Evolutionary conservation across 2,888 invertebrate species (phyloP), one percentile per base, ranked within the genome.

Genomic region (Penaeus monodon): DNA sequence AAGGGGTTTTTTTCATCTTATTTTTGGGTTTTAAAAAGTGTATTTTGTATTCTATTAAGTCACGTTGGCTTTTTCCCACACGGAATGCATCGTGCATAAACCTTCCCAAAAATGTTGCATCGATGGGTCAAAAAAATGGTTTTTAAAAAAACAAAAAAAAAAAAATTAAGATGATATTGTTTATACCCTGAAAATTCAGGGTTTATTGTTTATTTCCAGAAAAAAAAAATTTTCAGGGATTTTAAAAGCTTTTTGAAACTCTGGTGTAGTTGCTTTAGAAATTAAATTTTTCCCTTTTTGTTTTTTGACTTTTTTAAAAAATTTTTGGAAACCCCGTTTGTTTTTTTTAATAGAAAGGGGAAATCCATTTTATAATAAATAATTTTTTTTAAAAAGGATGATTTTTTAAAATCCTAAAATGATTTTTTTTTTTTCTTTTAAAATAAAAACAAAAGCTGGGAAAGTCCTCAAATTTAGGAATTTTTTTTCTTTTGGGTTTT

Each of bases 191-290:
- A 65, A 79, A 85, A 85, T 85, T 85, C 85, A 85, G 85, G 85
- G 80, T 85, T 85, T 80, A 85, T 79, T 80, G 85, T n/a, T 85
- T 70, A 85, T 79, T 84, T 85, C 57, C 57, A 57, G 80, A 85
- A 73, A 38, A n/a, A 57, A 80, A 85, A 44, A 80, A 80, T 85
- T 68, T 74, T 70, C n/a, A 80, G 74, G 85, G 80, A 85, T 85
- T 85, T 85, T 80, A 78, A 85, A 85, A 80, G 85, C 85, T n/a
- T n/a, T n/a, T 85, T 85, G 74, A 80, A 78, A 64, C 68, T 85
- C 85, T 85, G 85, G 85, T 85, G 85, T 85, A 85, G 85, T 85
- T 80, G 74, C 85, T 79, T 80, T 70, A 74, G 57, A 79, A 64
- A 74, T 57, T 57, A 57, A n/a, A n/a, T n/a, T 57, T 57, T 57